These are phyloP conservation scores for Trichonephila clavipes DNA, from an alignment of 1,140 invertebrate species.

Conservation along the genomic window DNA sequence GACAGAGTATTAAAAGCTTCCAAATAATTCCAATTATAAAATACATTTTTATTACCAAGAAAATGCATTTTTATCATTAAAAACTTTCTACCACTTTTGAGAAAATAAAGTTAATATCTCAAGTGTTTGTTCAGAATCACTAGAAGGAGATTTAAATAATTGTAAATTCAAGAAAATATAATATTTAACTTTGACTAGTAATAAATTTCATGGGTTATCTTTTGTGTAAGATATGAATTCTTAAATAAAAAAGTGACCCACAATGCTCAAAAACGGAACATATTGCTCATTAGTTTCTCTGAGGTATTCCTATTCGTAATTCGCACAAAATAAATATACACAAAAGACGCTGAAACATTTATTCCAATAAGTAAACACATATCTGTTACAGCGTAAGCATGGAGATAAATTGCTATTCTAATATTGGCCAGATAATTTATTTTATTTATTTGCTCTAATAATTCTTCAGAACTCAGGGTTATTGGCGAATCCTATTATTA, in stretches of 20 bases:
- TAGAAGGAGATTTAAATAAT: too few species aligned
- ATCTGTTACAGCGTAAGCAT: background rate
- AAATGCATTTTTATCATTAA: too few species aligned
- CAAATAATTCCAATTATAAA: too few species aligned
- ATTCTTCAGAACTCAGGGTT: background rate
- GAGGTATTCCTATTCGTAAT: background rate
- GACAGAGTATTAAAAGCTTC: too few species aligned
- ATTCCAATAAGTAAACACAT: background rate
- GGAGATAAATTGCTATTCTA: background rate
- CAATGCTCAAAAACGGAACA: background rate
- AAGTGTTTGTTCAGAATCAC: too few species aligned
- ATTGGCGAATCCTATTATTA: background rate
- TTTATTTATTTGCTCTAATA: conserved; percentile 17
- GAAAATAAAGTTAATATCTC: too few species aligned
- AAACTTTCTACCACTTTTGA: too few species aligned
- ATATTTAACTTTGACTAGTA: background rate
- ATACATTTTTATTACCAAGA: too few species aligned
- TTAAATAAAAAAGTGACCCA: background rate
- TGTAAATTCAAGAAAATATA: background rate
- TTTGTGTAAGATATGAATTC: background rate
- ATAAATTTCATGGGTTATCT: background rate
- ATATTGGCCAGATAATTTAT: conserved; percentile 1
- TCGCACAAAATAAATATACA: background rate
- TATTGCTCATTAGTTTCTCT: background rate
- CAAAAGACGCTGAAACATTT: background rate